phyloP scores from a whole-genome alignment of 2,113 vertebrate species.

The Dromaius novaehollandiae region DNA sequence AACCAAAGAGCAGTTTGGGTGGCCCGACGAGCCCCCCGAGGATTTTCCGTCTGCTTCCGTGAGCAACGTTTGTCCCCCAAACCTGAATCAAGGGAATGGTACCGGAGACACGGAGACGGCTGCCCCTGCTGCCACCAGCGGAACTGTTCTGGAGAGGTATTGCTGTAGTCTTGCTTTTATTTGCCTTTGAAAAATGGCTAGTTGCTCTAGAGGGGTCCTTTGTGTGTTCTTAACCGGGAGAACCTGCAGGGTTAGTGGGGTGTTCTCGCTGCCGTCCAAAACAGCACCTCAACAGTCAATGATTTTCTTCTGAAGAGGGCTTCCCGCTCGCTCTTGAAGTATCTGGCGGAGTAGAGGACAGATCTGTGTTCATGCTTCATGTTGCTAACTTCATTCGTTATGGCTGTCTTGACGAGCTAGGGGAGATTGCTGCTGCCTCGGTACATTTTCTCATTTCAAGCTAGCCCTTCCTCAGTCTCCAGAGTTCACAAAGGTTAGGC shows the following conservation, averaged over 20 bases:
- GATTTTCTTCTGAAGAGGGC: background rate
- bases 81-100: slow-evolving; percentile 90
- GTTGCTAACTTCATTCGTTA: background rate
- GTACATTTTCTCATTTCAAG: background rate
- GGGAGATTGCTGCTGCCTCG: background rate
- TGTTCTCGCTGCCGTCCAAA: background rate
- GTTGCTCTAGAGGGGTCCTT: background rate
- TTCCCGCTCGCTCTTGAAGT: background rate
- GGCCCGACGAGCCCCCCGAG: slow-evolving; percentile 97
- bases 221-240: background rate
- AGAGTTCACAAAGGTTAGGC: background rate
- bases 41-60: slow-evolving; percentile 95
- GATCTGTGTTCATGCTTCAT: background rate
- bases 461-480: background rate
- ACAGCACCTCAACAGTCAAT: background rate
- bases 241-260: background rate
- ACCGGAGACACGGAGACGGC: slow-evolving; percentile 85
- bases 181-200: background rate
- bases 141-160: slow-evolving; percentile 96
- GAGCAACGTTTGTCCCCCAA: slow-evolving; percentile 94
- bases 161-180: background rate
- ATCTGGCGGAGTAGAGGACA: background rate
- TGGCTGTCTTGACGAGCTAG: background rate
- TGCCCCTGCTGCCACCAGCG: slow-evolving; percentile 81
- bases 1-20: slow-evolving; percentile 99